Evolutionary conservation across 2,888 invertebrate species (phyloP).

Genomic region (Xestia ashworthii): DNA sequence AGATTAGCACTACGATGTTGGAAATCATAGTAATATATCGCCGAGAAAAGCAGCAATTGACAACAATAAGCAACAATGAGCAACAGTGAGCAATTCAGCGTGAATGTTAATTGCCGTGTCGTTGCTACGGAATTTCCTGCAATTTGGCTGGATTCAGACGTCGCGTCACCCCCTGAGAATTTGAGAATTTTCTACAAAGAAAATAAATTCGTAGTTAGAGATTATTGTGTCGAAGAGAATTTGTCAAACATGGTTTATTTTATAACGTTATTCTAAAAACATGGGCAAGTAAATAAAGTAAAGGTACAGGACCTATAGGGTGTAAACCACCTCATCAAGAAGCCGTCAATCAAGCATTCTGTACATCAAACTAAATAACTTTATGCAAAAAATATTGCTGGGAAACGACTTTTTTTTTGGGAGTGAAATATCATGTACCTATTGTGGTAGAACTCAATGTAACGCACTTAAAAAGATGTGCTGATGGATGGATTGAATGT

Average conservation of each 20-base stretch:
- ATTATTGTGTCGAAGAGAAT: constrained; percentile 25
- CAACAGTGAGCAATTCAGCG: constrained; percentile 44
- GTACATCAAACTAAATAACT: too few relatives aligned
- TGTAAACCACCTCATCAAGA: too few relatives aligned
- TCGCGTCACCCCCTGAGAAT: constrained; percentile 53
- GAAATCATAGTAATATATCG: constrained; percentile 14
- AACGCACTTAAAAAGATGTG: too few relatives aligned
- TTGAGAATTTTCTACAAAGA: constrained; percentile 49
- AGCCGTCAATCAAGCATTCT: too few relatives aligned
- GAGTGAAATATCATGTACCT: too few relatives aligned
- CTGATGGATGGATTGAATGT: too few relatives aligned
- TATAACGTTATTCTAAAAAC: background rate
- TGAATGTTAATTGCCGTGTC: constrained; percentile 66
- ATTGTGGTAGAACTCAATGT: too few relatives aligned
- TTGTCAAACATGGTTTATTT: constrained; percentile 2
- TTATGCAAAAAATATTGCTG: too few relatives aligned
- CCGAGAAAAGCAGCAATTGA: background rate
- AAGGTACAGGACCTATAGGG: background rate
- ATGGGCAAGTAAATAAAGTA: background rate
- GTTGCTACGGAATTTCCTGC: constrained; percentile 67
- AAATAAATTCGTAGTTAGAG: constrained; percentile 47
- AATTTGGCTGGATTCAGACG: constrained; percentile 60
- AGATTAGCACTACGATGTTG: constrained; percentile 41
- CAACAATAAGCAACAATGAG: constrained; percentile 34
- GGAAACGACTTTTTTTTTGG: too few relatives aligned